Evolutionary conservation across 2,888 invertebrate genomes (phyloP).

Genomic region (Phaedon cochleariae): DNA sequence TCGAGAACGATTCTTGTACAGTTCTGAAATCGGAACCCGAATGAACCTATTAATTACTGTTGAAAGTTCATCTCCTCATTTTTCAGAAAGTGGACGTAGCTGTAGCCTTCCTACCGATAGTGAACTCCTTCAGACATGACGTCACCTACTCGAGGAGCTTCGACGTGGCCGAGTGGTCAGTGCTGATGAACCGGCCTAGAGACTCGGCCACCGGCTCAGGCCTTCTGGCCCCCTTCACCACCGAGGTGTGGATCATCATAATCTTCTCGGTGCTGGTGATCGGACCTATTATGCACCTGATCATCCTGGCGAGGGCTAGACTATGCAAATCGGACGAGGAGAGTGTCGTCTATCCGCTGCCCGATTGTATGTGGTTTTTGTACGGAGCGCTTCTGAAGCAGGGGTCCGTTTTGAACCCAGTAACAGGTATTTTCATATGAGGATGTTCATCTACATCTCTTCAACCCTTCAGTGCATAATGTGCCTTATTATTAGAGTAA

Average conservation of each 20-base stretch:
- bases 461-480: not conserved
- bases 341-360: conserved; percentile 68
- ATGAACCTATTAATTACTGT: too few relatives aligned
- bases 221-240: conserved; percentile 81
- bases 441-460: not conserved
- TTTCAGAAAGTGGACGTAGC: conserved; percentile 79
- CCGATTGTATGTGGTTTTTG: conserved; percentile 85
- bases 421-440: conserved; percentile 72
- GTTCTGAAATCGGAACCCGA: too few relatives aligned
- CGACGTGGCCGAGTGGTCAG: conserved; percentile 81
- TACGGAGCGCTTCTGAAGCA: conserved; percentile 90
- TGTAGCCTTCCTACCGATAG: conserved; percentile 78
- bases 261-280: conserved; percentile 75
- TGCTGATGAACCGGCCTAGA: conserved; percentile 80
- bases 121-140: conserved; percentile 64
- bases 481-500: too few relatives aligned
- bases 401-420: conserved; percentile 82
- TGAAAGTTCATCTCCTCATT: too few relatives aligned
- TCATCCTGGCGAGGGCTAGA: conserved; percentile 72
- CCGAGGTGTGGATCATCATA: conserved; percentile 69
- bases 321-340: conserved; percentile 69
- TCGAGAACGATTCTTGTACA: too few relatives aligned
- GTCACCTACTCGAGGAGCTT: conserved; percentile 71
- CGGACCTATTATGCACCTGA: conserved; percentile 79
- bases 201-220: conserved; percentile 87